These are phyloP conservation scores for Sebastes itinus DNA, from an alignment of 2,797 vertebrate species.

Conservation along the genomic window DNA sequence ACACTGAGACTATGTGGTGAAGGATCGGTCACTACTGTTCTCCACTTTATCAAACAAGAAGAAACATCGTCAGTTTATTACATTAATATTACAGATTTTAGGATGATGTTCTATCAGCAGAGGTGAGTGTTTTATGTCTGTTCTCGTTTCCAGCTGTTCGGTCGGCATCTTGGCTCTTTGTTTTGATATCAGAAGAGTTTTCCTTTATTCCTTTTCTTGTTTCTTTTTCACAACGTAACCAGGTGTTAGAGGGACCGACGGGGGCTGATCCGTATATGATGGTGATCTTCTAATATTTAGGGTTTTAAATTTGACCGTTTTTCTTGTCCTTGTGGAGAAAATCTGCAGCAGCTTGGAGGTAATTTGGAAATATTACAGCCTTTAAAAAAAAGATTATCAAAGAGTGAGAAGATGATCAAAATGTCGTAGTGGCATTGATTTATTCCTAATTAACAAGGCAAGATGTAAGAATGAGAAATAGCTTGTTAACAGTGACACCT, in stretches of 20 bases:
- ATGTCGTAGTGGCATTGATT: not conserved
- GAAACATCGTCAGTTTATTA: not conserved
- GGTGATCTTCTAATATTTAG: not conserved
- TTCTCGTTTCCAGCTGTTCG: not conserved
- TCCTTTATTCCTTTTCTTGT: not conserved
- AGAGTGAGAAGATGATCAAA: not conserved
- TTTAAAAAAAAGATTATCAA: not conserved
- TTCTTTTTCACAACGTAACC: not conserved
- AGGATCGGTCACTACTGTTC: not conserved
- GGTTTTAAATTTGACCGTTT: not conserved
- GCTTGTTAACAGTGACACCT: no score
- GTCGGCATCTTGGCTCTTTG: not conserved
- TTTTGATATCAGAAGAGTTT: not conserved
- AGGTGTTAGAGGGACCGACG: not conserved
- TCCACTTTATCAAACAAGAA: not conserved
- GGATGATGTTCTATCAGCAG: not conserved
- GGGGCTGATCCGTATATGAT: no score
- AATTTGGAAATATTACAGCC: not conserved
- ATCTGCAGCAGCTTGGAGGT: not conserved
- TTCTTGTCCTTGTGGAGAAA: not conserved
- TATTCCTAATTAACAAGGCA: rapidly evolving
- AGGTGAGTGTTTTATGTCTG: not conserved
- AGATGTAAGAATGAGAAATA: no score
- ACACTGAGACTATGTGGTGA: not conserved
- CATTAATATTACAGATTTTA: not conserved